Conservation (phyloP, 1,140 invertebrate species). For the Carposina sasakii region DNA sequence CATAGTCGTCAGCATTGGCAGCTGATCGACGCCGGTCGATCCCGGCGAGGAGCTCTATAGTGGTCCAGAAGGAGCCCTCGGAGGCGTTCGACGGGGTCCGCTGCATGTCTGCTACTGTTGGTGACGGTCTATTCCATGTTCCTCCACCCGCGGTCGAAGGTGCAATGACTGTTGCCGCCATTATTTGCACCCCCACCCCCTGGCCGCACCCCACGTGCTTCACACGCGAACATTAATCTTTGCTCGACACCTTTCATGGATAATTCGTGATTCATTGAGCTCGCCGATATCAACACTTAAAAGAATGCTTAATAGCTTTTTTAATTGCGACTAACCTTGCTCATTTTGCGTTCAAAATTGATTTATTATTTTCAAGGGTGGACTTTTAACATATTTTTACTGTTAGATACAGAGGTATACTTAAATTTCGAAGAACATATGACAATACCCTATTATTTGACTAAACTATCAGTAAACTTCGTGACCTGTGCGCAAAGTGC, state of each 20-base stretch:
- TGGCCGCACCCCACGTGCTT: slow-evolving; percentile 40
- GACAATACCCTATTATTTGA: no score
- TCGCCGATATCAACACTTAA: slow-evolving; percentile 35
- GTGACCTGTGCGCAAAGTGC: no score
- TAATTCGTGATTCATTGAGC: slow-evolving; percentile 37
- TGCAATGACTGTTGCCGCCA: slow-evolving; percentile 64
- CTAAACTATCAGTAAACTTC: no score
- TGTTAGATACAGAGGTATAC: no score
- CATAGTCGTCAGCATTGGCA: slow-evolving; percentile 43
- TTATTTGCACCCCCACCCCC: slow-evolving; percentile 35
- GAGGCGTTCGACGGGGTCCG: slow-evolving; percentile 54
- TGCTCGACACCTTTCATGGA: slow-evolving; percentile 44
- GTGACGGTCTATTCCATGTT: slow-evolving; percentile 38
- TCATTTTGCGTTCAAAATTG: no score
- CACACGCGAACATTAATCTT: slow-evolving; percentile 67
- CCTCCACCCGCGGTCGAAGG: slow-evolving; percentile 42
- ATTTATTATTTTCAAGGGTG: no score
- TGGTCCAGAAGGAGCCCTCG: slow-evolving; percentile 68
- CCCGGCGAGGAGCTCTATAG: slow-evolving; percentile 66
- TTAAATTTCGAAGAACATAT: no score
- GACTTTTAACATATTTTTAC: no score
- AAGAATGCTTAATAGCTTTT: slow-evolving; percentile 23
- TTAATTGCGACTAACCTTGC: no score
- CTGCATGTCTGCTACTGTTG: slow-evolving; percentile 43
- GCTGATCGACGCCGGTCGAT: slow-evolving; percentile 51